Evolutionary conservation across 2,113 vertebrate species (phyloP), one percentile per base, ranked within the genome.

Genomic region (Microtus ochrogaster): DNA sequence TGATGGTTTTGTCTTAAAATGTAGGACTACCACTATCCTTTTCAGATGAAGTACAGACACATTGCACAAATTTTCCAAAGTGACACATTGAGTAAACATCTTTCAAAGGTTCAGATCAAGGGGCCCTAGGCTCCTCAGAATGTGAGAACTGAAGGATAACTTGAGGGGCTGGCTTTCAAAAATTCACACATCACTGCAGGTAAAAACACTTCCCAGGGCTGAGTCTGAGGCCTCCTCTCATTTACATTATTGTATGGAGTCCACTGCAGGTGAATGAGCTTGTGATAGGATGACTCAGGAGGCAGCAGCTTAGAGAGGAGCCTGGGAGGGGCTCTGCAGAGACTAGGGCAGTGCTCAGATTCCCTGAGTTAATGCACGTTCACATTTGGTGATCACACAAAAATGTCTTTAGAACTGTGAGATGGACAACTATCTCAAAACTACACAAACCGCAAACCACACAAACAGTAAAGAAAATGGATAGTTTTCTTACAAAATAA

Each of bases 381-480:
- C 24, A 61, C 55, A 79, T 74, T 85, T 84, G 82, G 39, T 89
- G 26, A 89, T 70, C 17, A 19, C 55, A 7, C 36, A 94, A 92
- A 85, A 77, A 92, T 90, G 7, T 17, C 39, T 73, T 82, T 76
- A 61, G 65, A 77, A 44, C 4, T 39, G 41, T 52, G 16, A 81
- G 12, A 92, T 82, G 16, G 81, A 76, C 26, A 77, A 39, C 61
- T 74, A 74, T 52, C n/a, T 79, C 41, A 88, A 41, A 94, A 81
- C 61, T 70, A 81, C n/a, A n/a, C n/a, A n/a, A n/a, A n/a, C 52
- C 79, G 2, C 94, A 82, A 83, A 83, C n/a, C 24, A 82, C 4
- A 85, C 94, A 65, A 92, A 89, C 2, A 52, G 24, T 14, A 55
- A 90, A 92, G n/a, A 90, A 82, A 94, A 33, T 33, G 66, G 30